phyloP scores from a whole-genome alignment of 2,113 vertebrate species.

The Syrmaticus mikado region DNA sequence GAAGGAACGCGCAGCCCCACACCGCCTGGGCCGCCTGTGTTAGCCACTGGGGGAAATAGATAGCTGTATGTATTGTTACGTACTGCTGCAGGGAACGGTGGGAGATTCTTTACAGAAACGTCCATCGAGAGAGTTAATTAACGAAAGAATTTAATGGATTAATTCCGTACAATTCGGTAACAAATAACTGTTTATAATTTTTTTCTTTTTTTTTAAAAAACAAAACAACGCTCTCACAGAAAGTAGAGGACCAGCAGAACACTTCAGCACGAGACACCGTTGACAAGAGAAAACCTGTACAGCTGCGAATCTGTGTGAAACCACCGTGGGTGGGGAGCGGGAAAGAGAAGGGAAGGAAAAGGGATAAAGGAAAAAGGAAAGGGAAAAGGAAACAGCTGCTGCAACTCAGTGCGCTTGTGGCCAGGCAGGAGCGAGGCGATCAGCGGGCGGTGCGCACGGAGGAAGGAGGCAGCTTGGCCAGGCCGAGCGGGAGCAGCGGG shows the following conservation, averaged over 20 bases:
- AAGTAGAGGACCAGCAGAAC: constrained; percentile 68
- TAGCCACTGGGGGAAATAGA: background rate
- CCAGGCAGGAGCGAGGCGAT: background rate
- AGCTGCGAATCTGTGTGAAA: constrained; percentile 66
- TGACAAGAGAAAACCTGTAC: constrained; percentile 78
- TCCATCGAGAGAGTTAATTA: constrained; percentile 59
- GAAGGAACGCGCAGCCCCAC: background rate
- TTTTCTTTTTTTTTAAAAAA: background rate
- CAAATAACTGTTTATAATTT: constrained; percentile 63
- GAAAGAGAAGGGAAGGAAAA: constrained; percentile 14
- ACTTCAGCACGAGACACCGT: constrained; percentile 78
- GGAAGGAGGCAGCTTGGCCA: background rate
- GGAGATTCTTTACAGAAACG: constrained; percentile 55
- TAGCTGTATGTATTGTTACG: background rate
- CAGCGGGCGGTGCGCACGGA: background rate
- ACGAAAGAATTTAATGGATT: constrained; percentile 70
- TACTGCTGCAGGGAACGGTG: background rate
- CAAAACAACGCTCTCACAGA: background rate
- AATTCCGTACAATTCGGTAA: constrained; percentile 82
- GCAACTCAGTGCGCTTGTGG: constrained; percentile 7
- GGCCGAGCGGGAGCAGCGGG: background rate
- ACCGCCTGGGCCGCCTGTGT: constrained; percentile 23
- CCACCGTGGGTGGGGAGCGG: constrained; percentile 73
- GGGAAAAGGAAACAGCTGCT: background rate
- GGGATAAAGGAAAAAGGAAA: background rate